phyloP scores from a whole-genome alignment of 2,797 vertebrate species.

The Labeo calbasu region DNA sequence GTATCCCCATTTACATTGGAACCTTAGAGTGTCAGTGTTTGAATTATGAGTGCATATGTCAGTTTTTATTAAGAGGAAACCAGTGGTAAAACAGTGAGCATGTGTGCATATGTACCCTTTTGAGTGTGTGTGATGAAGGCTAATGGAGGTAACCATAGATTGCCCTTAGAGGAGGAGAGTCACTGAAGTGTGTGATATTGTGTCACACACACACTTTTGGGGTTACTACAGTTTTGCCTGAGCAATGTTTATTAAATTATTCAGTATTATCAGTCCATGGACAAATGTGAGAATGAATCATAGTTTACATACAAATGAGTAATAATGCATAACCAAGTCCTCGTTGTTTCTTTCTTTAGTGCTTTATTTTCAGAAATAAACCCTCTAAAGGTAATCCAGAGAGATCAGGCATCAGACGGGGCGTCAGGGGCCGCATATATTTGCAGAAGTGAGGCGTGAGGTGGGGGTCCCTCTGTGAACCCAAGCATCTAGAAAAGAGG shows the following conservation, averaged over 20 bases:
- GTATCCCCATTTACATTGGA: neutral
- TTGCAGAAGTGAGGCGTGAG: constrained; percentile 60
- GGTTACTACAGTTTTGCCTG: neutral
- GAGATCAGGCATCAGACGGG: constrained; percentile 36
- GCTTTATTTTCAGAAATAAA: constrained; percentile 67
- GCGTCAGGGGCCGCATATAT: constrained; percentile 63
- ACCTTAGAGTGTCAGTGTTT: neutral
- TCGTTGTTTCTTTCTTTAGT: constrained; percentile 60
- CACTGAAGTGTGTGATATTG: constrained; percentile 40
- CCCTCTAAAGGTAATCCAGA: constrained; percentile 34
- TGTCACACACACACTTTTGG: neutral
- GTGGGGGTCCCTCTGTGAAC: constrained; percentile 64
- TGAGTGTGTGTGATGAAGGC: constrained; percentile 65
- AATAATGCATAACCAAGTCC: neutral
- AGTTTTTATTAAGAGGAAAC: neutral
- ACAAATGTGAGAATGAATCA: neutral
- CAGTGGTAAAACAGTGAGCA: neutral
- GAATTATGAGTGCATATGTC: neutral
- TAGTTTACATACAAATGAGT: neutral
- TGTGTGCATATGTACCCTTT: constrained; percentile 9
- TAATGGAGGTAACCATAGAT: constrained; percentile 39
- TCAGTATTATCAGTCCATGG: neutral
- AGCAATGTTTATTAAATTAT: neutral
- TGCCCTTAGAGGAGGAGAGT: constrained; percentile 31
- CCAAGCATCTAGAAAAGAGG: constrained; percentile 61